A percentile compares a stretch with the other conserved stretches of the same genome.
phyloP scores from a whole-genome alignment of 2,113 vertebrate species.

The Gnathonemus echidnorhynchus region DNA sequence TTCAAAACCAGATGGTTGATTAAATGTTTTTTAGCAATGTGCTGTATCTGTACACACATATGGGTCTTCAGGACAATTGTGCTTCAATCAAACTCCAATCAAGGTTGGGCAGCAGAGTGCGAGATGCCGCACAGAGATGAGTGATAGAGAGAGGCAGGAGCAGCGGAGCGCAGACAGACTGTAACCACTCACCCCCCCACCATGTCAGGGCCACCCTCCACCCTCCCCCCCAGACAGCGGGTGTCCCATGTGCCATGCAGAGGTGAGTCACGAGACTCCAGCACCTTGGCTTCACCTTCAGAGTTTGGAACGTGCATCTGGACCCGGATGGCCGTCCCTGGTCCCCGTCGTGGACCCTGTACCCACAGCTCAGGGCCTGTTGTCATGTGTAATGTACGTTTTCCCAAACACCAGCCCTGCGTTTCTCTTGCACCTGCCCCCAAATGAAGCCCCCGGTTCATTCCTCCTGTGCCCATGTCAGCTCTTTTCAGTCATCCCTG shows the following conservation, averaged over 20 bases:
- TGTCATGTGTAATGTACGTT: background rate
- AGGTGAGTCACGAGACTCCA: background rate
- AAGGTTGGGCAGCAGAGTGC: background rate
- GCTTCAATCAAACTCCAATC: background rate
- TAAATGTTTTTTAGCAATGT: background rate
- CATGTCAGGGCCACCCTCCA: background rate
- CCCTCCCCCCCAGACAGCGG: background rate
- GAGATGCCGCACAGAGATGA: background rate
- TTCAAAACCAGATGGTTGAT: background rate
- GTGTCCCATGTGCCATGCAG: background rate
- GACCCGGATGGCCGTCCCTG: background rate
- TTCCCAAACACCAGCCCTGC: background rate
- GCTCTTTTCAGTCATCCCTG: background rate
- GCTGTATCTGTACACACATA: background rate
- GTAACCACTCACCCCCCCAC: background rate
- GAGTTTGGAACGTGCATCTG: background rate
- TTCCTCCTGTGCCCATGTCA: background rate
- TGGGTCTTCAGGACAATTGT: background rate
- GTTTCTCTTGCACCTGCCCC: background rate
- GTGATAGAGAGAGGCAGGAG: background rate
- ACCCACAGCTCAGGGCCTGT: background rate
- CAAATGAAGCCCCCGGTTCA: background rate
- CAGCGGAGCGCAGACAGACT: background rate
- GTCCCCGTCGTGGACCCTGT: background rate
- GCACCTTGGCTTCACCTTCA: background rate